phyloP scores from a whole-genome alignment of 2,888 invertebrate species.

The Phyllotreta striolata region DNA sequence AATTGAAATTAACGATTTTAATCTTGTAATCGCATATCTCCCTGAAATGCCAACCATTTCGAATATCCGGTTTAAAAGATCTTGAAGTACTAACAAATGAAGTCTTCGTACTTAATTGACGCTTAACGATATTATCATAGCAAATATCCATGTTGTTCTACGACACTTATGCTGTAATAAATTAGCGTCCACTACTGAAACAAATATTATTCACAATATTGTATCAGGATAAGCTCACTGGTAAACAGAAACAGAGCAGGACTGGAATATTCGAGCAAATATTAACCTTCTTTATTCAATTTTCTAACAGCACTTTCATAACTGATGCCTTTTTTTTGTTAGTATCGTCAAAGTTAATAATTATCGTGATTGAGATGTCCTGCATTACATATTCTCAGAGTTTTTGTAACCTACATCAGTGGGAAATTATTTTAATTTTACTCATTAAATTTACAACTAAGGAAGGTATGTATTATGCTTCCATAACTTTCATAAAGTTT shows the following conservation, averaged over 20 bases:
- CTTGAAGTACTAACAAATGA: conserved; percentile 21
- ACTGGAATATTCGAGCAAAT: background rate
- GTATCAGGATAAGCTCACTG: conserved; percentile 9
- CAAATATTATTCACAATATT: conserved; percentile 20
- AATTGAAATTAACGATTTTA: too few relatives aligned
- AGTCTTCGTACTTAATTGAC: conserved; percentile 24
- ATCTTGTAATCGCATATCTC: too few relatives aligned
- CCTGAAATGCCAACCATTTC: background rate
- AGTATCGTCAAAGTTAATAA: background rate
- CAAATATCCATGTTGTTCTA: conserved; percentile 28
- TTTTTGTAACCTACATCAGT: too few relatives aligned
- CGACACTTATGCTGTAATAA: conserved; percentile 29
- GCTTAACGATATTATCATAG: conserved; percentile 28
- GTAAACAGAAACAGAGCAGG: conserved; percentile 16
- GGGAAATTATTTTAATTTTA: too few relatives aligned
- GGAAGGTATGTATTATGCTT: too few relatives aligned
- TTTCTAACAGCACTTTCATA: conserved; percentile 9
- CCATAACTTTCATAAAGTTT: too few relatives aligned
- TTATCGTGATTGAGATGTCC: too few relatives aligned
- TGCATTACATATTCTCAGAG: too few relatives aligned
- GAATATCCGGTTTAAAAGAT: conserved; percentile 9
- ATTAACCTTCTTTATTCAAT: background rate
- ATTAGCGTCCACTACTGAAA: conserved; percentile 19
- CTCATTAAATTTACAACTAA: too few relatives aligned
- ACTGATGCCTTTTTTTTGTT: conserved; percentile 1